Percentiles rank a stretch among this genome's conserved stretches.
These are phyloP conservation scores for Psilopogon haemacephalus DNA, from an alignment of 2,113 vertebrate genomes.

Conservation along the genomic window DNA sequence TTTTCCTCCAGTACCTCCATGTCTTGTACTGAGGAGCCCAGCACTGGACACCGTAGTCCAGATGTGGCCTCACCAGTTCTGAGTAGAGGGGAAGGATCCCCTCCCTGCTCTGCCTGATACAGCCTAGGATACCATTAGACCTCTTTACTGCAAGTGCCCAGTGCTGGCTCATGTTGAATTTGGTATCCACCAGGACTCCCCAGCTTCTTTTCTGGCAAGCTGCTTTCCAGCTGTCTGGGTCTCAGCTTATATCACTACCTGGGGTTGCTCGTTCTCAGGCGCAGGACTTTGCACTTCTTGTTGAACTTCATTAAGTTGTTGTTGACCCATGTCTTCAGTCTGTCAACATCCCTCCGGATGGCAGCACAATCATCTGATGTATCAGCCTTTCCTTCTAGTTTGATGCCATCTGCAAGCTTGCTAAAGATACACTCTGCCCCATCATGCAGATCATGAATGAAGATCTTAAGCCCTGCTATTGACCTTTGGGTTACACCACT, in stretches of 20 bases:
- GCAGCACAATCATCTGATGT: neutral
- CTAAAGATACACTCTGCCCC: neutral
- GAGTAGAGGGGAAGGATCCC: neutral
- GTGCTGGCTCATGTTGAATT: neutral
- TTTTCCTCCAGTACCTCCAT: neutral
- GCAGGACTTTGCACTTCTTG: neutral
- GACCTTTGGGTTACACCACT: neutral
- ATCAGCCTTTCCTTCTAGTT: neutral
- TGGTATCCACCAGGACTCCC: neutral
- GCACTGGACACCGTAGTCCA: neutral
- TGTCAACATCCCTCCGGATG: neutral
- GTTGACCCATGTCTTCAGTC: neutral
- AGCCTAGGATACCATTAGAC: neutral
- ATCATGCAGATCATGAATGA: neutral
- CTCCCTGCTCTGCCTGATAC: neutral
- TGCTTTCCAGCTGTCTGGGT: neutral
- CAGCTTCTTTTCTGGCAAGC: neutral
- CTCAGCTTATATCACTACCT: neutral
- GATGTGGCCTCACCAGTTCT: neutral
- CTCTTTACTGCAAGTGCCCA: neutral
- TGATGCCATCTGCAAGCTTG: neutral
- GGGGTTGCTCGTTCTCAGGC: neutral
- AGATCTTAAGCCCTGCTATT: neutral
- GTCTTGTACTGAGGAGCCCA: neutral
- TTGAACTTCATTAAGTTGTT: neutral